These are phyloP conservation scores for Luffia ferchaultella DNA, from an alignment of 2,888 invertebrate genomes.

Conservation along the genomic window DNA sequence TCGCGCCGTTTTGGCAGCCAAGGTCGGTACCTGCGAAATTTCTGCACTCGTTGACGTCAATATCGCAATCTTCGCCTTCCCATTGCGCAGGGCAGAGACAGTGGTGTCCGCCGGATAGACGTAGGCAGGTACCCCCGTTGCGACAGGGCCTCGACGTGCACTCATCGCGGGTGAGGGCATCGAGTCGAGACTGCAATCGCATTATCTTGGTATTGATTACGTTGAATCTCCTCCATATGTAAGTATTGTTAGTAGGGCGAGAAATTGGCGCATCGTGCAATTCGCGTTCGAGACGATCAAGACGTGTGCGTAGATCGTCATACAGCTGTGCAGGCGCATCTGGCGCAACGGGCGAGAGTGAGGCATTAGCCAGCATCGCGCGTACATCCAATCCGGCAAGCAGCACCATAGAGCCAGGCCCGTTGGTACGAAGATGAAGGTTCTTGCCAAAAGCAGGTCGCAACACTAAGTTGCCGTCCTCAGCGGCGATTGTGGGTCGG, in stretches of 20 bases:
- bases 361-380: conserved; percentile 28
- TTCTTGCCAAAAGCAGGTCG: conserved; percentile 80
- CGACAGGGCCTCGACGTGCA: conserved; percentile 80
- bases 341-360: conserved; percentile 3
- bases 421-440: conserved; percentile 75
- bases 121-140: conserved; percentile 84
- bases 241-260: conserved; percentile 16
- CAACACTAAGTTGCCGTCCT: conserved; percentile 82
- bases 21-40: conserved; percentile 83
- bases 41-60: conserved; percentile 89
- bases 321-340: conserved; percentile 13
- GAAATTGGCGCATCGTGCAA: not conserved
- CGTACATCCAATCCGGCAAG: conserved; percentile 74
- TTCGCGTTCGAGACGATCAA: conserved; percentile 31
- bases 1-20: conserved; percentile 92
- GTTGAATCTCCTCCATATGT: conserved; percentile 30
- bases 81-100: conserved; percentile 81
- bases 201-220: conserved; percentile 42
- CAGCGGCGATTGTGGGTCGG: conserved; percentile 58
- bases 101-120: conserved; percentile 72
- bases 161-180: conserved; percentile 58
- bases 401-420: conserved; percentile 71
- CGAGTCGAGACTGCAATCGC: conserved; percentile 45
- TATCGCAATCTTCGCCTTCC: conserved; percentile 74
- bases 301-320: conserved; percentile 18